These are phyloP conservation scores for Melangyna quadrimaculata DNA, from an alignment of 2,888 invertebrate species.

Conservation along the genomic window DNA sequence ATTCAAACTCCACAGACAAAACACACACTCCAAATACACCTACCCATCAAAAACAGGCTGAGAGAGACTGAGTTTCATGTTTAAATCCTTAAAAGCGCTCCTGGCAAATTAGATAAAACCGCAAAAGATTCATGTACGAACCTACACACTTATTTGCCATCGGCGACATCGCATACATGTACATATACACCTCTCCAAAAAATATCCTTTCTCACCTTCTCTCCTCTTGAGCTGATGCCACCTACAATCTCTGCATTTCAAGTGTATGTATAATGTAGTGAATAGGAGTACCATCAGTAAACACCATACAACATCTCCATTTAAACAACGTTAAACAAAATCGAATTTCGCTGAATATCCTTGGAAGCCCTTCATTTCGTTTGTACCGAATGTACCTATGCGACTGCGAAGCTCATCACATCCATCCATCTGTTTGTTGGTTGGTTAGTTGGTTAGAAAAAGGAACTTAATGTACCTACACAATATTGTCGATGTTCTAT, in stretches of 20 bases:
- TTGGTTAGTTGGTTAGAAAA: no score
- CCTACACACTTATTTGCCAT: constrained; percentile 12
- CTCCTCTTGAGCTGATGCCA: no score
- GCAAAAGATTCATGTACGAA: constrained; percentile 59
- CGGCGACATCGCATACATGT: constrained; percentile 53
- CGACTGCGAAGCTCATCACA: background rate
- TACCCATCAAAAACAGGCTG: constrained; percentile 17
- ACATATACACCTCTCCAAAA: constrained; percentile 4
- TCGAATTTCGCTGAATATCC: constrained; percentile 54
- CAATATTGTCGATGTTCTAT: background rate
- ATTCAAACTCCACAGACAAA: background rate
- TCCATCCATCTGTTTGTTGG: background rate
- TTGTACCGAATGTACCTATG: background rate
- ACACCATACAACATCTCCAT: background rate
- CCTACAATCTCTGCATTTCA: background rate
- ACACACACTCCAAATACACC: background rate
- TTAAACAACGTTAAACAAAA: constrained; percentile 39
- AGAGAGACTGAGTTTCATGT: constrained; percentile 31
- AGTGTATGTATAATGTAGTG: background rate
- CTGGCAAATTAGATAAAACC: constrained; percentile 67
- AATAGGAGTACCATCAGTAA: background rate
- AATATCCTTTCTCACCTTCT: background rate
- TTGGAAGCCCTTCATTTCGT: constrained; percentile 26
- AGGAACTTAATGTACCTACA: background rate
- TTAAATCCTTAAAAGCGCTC: constrained; percentile 63